Conservation (phyloP, 2,113 vertebrate species). For the Oostethus manadensis region DNA sequence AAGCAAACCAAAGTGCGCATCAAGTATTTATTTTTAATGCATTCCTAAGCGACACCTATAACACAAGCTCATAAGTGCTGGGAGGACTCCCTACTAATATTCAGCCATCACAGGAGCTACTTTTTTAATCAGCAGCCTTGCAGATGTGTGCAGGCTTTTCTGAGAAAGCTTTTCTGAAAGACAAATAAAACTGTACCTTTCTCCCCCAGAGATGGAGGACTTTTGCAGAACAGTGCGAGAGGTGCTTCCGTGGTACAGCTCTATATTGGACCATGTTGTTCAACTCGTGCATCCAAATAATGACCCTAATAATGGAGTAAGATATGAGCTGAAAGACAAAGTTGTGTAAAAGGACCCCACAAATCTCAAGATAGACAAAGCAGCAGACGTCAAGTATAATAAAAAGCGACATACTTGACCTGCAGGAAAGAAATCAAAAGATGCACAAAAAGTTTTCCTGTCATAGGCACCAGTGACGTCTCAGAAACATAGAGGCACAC, state of each 20-base stretch:
- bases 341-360: conserved; percentile 73
- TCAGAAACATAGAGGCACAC: conserved; percentile 61
- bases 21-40: no score
- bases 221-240: conserved; percentile 17
- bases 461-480: conserved; percentile 67
- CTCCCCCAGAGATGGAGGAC: no score
- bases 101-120: no score
- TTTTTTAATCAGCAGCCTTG: no score
- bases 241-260: conserved; percentile 59
- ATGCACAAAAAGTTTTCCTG: neutral
- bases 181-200: no score
- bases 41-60: no score
- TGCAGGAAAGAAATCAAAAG: neutral
- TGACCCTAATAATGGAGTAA: conserved; percentile 53
- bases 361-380: conserved; percentile 65
- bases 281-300: conserved; percentile 70
- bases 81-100: no score
- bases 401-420: conserved; percentile 21
- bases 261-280: conserved; percentile 65
- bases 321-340: conserved; percentile 70
- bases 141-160: no score
- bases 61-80: no score
- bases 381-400: conserved; percentile 72
- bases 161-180: no score
- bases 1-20: no score